phyloP scores from a whole-genome alignment of 2,113 vertebrate genomes.

The Solea solea region DNA sequence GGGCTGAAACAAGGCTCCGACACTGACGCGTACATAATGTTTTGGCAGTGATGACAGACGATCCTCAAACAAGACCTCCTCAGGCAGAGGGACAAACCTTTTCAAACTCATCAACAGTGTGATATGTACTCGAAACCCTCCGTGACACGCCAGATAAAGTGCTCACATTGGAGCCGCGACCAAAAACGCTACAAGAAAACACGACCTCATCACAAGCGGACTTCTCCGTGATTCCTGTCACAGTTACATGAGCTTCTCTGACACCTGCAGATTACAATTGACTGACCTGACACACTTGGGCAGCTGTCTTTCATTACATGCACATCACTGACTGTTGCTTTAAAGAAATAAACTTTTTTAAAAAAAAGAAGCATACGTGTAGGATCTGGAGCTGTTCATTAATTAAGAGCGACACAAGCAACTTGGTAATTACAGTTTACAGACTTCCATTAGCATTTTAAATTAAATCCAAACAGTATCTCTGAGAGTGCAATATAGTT shows the following conservation, averaged over 20 bases:
- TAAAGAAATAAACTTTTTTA: not conserved
- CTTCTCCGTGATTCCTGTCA: constrained; percentile 32
- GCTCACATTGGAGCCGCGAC: not conserved
- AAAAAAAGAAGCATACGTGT: not conserved
- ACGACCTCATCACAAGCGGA: constrained; percentile 23
- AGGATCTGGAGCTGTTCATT: constrained; percentile 1
- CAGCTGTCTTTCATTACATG: constrained; percentile 27
- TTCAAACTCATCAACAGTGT: constrained; percentile 19
- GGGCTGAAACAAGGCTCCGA: constrained; percentile 44
- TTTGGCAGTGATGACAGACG: constrained; percentile 3
- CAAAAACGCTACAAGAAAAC: not conserved
- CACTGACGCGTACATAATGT: constrained; percentile 40
- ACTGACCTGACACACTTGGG: constrained; percentile 69
- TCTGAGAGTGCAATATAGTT: not conserved
- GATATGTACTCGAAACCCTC: not conserved
- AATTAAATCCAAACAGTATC: not conserved
- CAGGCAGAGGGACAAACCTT: not conserved
- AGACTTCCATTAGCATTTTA: not conserved
- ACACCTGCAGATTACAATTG: constrained; percentile 77
- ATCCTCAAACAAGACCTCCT: constrained; percentile 16
- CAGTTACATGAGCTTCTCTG: constrained; percentile 15
- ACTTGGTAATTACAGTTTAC: not conserved
- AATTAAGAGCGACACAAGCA: not conserved
- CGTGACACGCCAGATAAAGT: not conserved
- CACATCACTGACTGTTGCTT: constrained; percentile 13